Conservation (phyloP, 2,888 invertebrate species). For the Trichogramma dendrolimi region DNA sequence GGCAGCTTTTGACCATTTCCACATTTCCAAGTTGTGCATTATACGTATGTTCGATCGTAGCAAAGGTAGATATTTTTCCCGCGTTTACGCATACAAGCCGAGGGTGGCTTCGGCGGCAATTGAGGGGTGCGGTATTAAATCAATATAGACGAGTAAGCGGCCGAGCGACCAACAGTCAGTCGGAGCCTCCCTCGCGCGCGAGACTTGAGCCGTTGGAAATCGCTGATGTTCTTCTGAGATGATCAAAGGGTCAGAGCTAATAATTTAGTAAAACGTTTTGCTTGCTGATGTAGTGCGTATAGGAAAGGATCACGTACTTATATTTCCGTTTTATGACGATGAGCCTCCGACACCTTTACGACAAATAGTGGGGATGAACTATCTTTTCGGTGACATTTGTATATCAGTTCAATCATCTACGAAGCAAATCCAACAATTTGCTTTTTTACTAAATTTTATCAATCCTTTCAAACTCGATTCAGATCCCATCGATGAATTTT, state of each 20-base stretch:
- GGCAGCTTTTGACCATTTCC: too few relatives aligned
- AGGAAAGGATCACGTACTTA: background rate
- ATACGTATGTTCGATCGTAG: too few relatives aligned
- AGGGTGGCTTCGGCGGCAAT: background rate
- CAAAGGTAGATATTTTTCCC: too few relatives aligned
- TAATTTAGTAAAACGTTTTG: too few relatives aligned
- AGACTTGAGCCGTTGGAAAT: slow-evolving; percentile 24
- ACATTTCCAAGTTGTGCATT: too few relatives aligned
- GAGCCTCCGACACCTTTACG: background rate
- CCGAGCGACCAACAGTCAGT: too few relatives aligned
- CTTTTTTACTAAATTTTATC: too few relatives aligned
- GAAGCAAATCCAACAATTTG: too few relatives aligned
- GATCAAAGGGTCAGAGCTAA: slow-evolving; percentile 40
- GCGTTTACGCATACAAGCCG: too few relatives aligned
- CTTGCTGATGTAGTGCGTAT: background rate
- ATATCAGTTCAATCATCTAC: too few relatives aligned
- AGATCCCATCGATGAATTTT: slow-evolving; percentile 14
- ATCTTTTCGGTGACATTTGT: too few relatives aligned
- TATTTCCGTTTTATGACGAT: background rate
- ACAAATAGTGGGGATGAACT: background rate
- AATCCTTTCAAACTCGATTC: background rate
- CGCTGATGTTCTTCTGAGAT: slow-evolving; percentile 42
- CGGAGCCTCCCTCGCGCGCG: slow-evolving; percentile 22
- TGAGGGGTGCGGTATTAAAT: slow-evolving; percentile 24
- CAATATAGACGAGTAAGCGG: slow-evolving; percentile 14